Conservation (phyloP, 2,888 invertebrate genomes). For the Bombylius discolor region DNA sequence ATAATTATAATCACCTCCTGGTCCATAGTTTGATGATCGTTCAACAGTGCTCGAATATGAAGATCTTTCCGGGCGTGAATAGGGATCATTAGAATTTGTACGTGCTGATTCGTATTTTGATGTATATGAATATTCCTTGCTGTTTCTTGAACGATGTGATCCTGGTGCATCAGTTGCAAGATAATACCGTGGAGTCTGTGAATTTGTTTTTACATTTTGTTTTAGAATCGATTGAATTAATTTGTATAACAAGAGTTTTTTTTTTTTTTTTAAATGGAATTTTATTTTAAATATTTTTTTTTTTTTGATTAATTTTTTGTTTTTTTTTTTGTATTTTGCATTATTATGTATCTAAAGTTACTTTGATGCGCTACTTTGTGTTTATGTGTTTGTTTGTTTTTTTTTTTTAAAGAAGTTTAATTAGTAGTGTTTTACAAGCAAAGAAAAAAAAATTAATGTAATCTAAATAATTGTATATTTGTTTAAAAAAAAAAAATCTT, state of each 20-base stretch:
- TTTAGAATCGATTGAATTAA: not conserved
- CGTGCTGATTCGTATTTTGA: constrained; percentile 47
- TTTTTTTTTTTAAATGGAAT: no score
- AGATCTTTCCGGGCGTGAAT: constrained; percentile 49
- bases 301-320: no score
- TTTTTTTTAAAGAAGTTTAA: no score
- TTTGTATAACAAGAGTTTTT: not conserved
- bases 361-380: no score
- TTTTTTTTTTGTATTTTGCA: no score
- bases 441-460: no score
- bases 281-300: no score
- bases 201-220: constrained; percentile 27
- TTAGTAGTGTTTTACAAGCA: no score
- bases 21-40: constrained; percentile 52
- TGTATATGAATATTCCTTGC: constrained; percentile 79
- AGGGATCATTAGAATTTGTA: constrained; percentile 42
- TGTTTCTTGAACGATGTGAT: constrained; percentile 49
- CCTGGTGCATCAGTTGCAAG: constrained; percentile 66
- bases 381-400: no score
- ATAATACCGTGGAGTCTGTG: constrained; percentile 80
- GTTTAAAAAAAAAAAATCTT: no score
- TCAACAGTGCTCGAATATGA: constrained; percentile 56
- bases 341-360: no score
- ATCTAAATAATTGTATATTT: no score
- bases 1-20: constrained; percentile 62